Conservation (phyloP, 2,888 invertebrate genomes). For the Barypeithes pellucidus region DNA sequence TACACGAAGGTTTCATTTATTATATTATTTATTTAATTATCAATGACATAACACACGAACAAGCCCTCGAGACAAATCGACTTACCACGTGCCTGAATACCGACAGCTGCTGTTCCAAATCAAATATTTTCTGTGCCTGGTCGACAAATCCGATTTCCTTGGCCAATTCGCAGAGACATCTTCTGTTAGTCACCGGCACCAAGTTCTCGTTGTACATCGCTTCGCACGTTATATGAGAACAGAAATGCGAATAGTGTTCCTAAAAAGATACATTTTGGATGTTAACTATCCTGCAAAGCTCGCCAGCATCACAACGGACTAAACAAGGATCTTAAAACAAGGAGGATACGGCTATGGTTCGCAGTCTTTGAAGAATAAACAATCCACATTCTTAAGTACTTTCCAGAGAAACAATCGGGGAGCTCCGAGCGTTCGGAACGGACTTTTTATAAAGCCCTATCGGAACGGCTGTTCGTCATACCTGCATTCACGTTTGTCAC, state of each 20-base stretch:
- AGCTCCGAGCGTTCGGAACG: too few relatives aligned
- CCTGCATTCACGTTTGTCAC: too few relatives aligned
- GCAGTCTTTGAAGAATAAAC: too few relatives aligned
- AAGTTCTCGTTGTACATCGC: constrained; percentile 90
- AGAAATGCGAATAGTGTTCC: constrained; percentile 92
- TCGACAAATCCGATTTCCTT: constrained; percentile 95
- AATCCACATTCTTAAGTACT: too few relatives aligned
- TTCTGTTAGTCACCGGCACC: constrained; percentile 94
- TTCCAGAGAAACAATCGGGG: too few relatives aligned
- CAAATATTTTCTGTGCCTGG: constrained; percentile 87
- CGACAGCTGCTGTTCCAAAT: constrained; percentile 89
- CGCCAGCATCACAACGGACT: too few relatives aligned
- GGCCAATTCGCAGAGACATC: constrained; percentile 95
- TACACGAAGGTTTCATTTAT: neutral
- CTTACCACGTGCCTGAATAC: constrained; percentile 93
- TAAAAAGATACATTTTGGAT: too few relatives aligned
- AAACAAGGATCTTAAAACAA: too few relatives aligned
- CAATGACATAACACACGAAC: neutral
- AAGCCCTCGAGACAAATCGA: neutral
- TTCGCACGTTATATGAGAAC: constrained; percentile 95
- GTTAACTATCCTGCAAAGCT: too few relatives aligned
- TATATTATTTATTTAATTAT: neutral
- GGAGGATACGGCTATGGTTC: too few relatives aligned
- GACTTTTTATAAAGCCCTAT: too few relatives aligned
- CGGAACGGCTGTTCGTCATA: too few relatives aligned